Evolutionary conservation across 2,797 vertebrate species (phyloP), one percentile per base, ranked within the genome.

Genomic region (Pipistrellus nathusii): DNA sequence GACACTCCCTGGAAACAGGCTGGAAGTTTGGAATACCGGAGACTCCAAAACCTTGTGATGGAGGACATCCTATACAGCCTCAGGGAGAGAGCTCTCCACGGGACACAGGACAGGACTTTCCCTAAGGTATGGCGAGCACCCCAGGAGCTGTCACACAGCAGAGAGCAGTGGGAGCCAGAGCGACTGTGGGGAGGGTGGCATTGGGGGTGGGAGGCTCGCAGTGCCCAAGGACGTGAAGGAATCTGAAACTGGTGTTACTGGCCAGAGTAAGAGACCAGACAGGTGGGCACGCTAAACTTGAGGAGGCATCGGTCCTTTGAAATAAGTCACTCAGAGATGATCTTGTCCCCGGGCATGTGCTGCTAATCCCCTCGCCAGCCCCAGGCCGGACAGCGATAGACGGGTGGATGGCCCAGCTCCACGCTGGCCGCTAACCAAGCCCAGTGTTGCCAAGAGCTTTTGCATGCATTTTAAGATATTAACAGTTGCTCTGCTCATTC

Each of bases 401-500:
- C 59, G 35, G 10, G 0, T 1, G 13, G 55, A 46, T 0, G 0
- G 53, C 20, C 41, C 6, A 0, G 73, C 38, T 48, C 62, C 73
- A 2, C 38, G 51, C 71, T 55, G 5, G 30, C 38, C 12, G 9
- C 32, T 1, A 23, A 68, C 48, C 7, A 2, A 57, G 55, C 20
- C 62, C 14, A 1, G 4, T 35, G 69, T 32, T 41, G 4, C 59
- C 59, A 32, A 83, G 81, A 66, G 44, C 62, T 83, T 83, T 83
- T 85, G 57, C 15, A 35, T n/a, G 94, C 64, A 81, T 71, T 95
- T 48, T 91, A 96, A 97, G 96, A 97, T 93, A 97, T 77, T 55
- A 94, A 96, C 92, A 96, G 93, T 32, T 92, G 64, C 93, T 97
- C 91, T 0, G 25, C 93, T 96, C 94, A 89, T 97, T 98, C 98